These are phyloP conservation scores for Eupsilia transversa DNA, from an alignment of 2,888 invertebrate genomes.

Conservation along the genomic window DNA sequence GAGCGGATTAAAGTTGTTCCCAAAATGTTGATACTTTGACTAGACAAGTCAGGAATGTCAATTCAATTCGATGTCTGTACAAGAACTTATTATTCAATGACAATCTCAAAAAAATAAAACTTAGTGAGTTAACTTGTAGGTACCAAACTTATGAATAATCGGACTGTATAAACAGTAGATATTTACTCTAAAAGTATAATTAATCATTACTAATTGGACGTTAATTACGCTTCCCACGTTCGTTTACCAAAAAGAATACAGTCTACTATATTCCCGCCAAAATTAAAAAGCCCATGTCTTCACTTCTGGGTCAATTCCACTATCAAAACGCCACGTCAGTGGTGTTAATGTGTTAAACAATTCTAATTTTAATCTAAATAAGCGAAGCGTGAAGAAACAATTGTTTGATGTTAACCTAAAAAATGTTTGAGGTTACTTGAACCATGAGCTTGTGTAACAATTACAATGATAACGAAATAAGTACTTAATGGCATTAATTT, in stretches of 20 bases:
- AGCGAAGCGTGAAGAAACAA: constrained; percentile 68
- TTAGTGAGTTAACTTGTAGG: too few species aligned
- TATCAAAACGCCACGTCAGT: constrained; percentile 65
- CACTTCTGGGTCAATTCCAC: constrained; percentile 62
- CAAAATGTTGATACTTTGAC: background rate
- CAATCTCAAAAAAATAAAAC: too few species aligned
- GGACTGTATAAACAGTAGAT: background rate
- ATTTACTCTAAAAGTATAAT: background rate
- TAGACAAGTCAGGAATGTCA: background rate
- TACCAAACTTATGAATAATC: background rate
- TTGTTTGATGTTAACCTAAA: constrained; percentile 67
- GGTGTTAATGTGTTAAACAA: constrained; percentile 69
- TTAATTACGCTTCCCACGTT: background rate
- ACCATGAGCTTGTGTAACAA: constrained; percentile 61
- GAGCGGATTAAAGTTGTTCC: background rate
- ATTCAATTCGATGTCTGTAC: too few species aligned
- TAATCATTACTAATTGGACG: constrained; percentile 8
- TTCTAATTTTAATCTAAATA: constrained; percentile 71
- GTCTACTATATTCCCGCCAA: constrained; percentile 26
- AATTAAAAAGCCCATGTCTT: constrained; percentile 35
- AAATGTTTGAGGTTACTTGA: constrained; percentile 55
- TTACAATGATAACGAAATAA: constrained; percentile 52
- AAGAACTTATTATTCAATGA: too few species aligned
- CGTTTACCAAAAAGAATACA: constrained; percentile 3
- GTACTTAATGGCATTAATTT: constrained; percentile 17